phyloP scores from a whole-genome alignment of 1,140 invertebrate genomes.

The Drosophila leontia region DNA sequence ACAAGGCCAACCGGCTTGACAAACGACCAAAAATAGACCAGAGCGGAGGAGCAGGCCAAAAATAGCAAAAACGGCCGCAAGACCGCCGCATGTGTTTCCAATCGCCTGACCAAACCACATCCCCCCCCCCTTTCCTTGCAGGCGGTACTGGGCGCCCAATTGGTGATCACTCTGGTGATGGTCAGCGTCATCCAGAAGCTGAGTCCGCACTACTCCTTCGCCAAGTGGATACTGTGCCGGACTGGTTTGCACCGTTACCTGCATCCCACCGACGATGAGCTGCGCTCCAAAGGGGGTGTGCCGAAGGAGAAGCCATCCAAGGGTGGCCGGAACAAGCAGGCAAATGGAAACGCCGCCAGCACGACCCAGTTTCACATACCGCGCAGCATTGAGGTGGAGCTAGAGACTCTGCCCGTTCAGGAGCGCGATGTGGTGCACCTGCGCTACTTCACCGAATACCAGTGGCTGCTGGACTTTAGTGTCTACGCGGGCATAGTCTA shows the following conservation, averaged over 20 bases:
- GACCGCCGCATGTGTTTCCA: slow-evolving; percentile 8
- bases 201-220: slow-evolving; percentile 95
- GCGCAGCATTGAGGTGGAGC: slow-evolving; percentile 93
- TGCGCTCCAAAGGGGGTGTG: slow-evolving; percentile 91
- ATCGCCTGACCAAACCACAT: slow-evolving; percentile 5
- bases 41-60: slow-evolving; percentile 55
- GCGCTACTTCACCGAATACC: slow-evolving; percentile 96
- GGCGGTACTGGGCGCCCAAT: slow-evolving; percentile 96
- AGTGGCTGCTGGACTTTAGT: slow-evolving; percentile 98
- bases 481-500: slow-evolving; percentile 95
- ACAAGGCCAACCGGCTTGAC: slow-evolving; percentile 23
- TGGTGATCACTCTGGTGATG: slow-evolving; percentile 97
- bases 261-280: slow-evolving; percentile 96
- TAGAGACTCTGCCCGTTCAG: slow-evolving; percentile 93
- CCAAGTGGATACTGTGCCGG: slow-evolving; percentile 95
- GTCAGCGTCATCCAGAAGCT: slow-evolving; percentile 97
- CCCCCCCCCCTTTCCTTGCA: slow-evolving; percentile 71
- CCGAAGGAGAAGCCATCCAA: slow-evolving; percentile 89
- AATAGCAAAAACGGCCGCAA: slow-evolving; percentile 37
- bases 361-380: slow-evolving; percentile 93
- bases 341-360: slow-evolving; percentile 54
- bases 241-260: slow-evolving; percentile 94
- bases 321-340: slow-evolving; percentile 85
- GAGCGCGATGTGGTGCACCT: slow-evolving; percentile 95
- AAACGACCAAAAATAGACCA: slow-evolving; percentile 72